Percentiles rank a stretch among this genome's conserved stretches.
phyloP scores from a whole-genome alignment of 1,140 invertebrate species.

The Piezodorus guildinii region DNA sequence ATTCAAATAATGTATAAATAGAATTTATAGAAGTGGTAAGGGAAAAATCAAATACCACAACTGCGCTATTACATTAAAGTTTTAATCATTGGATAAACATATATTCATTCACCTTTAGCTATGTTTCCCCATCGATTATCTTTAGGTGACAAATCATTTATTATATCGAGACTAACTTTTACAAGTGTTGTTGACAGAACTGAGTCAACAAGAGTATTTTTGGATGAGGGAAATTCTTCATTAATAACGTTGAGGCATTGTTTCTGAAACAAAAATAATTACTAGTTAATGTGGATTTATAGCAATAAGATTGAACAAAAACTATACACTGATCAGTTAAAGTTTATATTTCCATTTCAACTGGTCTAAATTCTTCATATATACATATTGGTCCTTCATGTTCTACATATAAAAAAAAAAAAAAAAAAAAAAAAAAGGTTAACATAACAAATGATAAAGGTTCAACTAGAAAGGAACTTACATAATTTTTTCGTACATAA shows the following conservation, averaged over 20 bases:
- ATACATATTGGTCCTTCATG: no score
- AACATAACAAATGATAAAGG: no score
- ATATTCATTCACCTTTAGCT: not conserved
- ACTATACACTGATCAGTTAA: not conserved
- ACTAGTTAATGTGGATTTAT: not conserved
- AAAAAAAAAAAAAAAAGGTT: no score
- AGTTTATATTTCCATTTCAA: no score
- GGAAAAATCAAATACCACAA: no score
- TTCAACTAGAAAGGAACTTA: not conserved
- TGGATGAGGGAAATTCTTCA: constrained; percentile 13
- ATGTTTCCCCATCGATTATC: constrained; percentile 18
- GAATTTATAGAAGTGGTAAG: no score
- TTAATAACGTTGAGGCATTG: constrained; percentile 14
- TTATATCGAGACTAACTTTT: constrained; percentile 20
- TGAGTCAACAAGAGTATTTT: not conserved
- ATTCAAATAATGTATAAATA: no score
- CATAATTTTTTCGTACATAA: constrained; percentile 18
- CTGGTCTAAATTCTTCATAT: no score
- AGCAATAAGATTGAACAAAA: not conserved
- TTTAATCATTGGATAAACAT: no score
- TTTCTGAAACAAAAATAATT: constrained; percentile 4
- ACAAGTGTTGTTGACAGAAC: constrained; percentile 15
- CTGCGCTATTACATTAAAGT: no score
- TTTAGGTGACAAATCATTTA: constrained; percentile 14
- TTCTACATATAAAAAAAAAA: no score